These are phyloP conservation scores for Coremacera marginata DNA, from an alignment of 2,888 invertebrate genomes.

Conservation along the genomic window DNA sequence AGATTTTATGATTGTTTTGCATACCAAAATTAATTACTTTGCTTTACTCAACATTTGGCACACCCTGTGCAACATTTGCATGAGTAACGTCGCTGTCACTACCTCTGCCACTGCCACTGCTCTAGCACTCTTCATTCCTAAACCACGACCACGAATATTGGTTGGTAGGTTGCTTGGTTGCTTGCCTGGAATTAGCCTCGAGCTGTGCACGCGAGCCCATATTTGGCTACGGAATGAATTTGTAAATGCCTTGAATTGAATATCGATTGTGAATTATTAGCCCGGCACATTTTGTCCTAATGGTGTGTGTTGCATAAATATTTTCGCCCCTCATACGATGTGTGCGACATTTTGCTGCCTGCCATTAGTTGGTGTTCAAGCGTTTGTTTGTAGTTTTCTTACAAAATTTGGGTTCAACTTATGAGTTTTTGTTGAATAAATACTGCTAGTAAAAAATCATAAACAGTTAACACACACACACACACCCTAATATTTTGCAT, in stretches of 20 bases:
- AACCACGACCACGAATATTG: neutral
- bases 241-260: slow-evolving; percentile 25
- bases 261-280: slow-evolving; percentile 37
- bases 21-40: neutral
- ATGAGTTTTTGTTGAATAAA: too few relatives aligned
- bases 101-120: neutral
- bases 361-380: neutral
- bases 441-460: too few relatives aligned
- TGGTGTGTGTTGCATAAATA: slow-evolving; percentile 13
- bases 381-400: neutral
- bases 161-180: neutral
- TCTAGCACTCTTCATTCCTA: neutral
- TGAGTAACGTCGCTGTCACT: neutral
- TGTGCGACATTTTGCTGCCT: slow-evolving; percentile 17
- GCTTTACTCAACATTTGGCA: neutral
- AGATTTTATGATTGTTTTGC: too few relatives aligned
- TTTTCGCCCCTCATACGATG: slow-evolving; percentile 9
- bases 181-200: slow-evolving; percentile 18
- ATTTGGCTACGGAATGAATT: slow-evolving; percentile 17
- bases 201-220: slow-evolving; percentile 21
- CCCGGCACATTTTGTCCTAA: slow-evolving; percentile 18
- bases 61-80: neutral
- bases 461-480: neutral
- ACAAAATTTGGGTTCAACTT: too few relatives aligned
- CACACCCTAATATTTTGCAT: slow-evolving; percentile 13